Evolutionary conservation across 2,888 invertebrate genomes (phyloP).

Genomic region (Patella ulyssiponensis): DNA sequence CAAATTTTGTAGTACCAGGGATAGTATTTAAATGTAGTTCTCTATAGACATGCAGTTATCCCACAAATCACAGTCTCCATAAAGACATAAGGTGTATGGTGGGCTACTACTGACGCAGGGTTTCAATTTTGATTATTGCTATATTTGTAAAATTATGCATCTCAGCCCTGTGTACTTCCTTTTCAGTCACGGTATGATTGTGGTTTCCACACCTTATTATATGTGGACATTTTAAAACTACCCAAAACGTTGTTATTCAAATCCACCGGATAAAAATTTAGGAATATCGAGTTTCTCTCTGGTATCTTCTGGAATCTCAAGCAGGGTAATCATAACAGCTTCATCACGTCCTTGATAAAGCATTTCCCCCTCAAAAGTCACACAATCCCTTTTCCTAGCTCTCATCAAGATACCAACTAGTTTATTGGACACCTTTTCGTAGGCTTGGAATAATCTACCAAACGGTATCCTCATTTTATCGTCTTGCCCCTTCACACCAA

Average conservation of each 20-base stretch:
- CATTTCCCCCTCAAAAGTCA: slow-evolving; percentile 95
- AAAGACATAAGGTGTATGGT: too few relatives aligned
- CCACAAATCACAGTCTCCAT: too few relatives aligned
- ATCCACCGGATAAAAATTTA: background rate
- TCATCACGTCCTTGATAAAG: slow-evolving; percentile 96
- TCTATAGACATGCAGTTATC: too few relatives aligned
- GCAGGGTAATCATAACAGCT: slow-evolving; percentile 87
- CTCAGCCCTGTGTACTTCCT: too few relatives aligned
- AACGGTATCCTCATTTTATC: slow-evolving; percentile 85
- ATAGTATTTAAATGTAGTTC: too few relatives aligned
- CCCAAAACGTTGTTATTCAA: background rate
- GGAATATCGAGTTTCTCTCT: background rate
- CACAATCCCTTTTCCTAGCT: slow-evolving; percentile 90
- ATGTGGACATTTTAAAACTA: too few relatives aligned
- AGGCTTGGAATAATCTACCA: slow-evolving; percentile 85
- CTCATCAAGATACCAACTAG: slow-evolving; percentile 93
- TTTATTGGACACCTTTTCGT: slow-evolving; percentile 93
- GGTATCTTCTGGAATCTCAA: slow-evolving; percentile 74
- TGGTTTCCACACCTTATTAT: too few relatives aligned
- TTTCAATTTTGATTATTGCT: too few relatives aligned
- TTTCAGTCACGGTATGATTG: too few relatives aligned
- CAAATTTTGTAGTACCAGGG: too few relatives aligned
- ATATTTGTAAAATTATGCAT: too few relatives aligned
- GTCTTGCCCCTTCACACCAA: slow-evolving; percentile 81
- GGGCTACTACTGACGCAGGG: too few relatives aligned